These are phyloP conservation scores for Nycticorax nycticorax DNA, from an alignment of 2,113 vertebrate species.

Conservation along the genomic window DNA sequence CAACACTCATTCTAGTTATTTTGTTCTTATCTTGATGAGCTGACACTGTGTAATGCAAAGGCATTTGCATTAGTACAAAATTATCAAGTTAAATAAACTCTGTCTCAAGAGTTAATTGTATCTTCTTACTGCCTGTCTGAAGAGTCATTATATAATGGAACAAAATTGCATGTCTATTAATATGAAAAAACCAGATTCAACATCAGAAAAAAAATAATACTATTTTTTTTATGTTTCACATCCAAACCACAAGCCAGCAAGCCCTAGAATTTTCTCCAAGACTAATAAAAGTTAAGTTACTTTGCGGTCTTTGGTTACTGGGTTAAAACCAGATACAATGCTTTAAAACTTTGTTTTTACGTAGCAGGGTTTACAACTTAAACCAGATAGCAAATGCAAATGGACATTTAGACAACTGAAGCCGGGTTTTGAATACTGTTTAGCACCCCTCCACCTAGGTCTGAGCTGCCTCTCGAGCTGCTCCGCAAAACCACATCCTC, in stretches of 20 bases:
- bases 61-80: background rate
- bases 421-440: constrained; percentile 1
- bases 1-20: background rate
- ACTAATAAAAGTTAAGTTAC: constrained; percentile 75
- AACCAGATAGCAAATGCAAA: constrained; percentile 55
- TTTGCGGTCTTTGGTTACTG: constrained; percentile 67
- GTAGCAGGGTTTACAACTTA: constrained; percentile 49
- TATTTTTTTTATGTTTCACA: constrained; percentile 55
- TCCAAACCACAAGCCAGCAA: constrained; percentile 71
- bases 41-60: background rate
- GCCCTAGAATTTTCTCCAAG: constrained; percentile 69
- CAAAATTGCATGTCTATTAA: constrained; percentile 26
- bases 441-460: background rate
- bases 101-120: background rate
- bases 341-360: constrained; percentile 61
- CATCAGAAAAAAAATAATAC: constrained; percentile 53
- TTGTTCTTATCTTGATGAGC: background rate
- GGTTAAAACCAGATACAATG: constrained; percentile 61
- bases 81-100: background rate
- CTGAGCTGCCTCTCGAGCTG: constrained; percentile 31
- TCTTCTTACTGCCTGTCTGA: background rate
- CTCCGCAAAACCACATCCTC: constrained; percentile 28
- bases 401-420: constrained; percentile 20
- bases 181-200: background rate
- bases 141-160: constrained; percentile 46